phyloP scores from a whole-genome alignment of 2,888 invertebrate genomes.

The Agelastica alni region DNA sequence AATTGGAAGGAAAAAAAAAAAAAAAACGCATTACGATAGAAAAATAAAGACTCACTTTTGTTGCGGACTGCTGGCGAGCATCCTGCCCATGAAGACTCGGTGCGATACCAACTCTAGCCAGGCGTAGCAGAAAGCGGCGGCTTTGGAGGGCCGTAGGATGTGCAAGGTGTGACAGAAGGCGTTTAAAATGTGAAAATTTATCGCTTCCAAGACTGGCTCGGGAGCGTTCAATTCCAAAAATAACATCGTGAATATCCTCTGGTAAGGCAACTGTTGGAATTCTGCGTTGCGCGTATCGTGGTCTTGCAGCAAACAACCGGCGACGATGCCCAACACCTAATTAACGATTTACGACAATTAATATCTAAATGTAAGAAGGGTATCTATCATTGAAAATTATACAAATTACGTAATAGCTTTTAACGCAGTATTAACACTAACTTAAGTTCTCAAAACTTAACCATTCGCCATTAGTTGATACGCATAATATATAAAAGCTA shows the following conservation, averaged over 20 bases:
- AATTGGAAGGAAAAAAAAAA: not conserved
- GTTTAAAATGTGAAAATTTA: conserved; percentile 92
- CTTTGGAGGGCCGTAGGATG: conserved; percentile 87
- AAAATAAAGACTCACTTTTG: conserved; percentile 65
- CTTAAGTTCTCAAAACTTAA: no score
- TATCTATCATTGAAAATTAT: no score
- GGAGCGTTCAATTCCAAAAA: conserved; percentile 95
- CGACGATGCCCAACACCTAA: conserved; percentile 75
- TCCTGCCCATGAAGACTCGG: conserved; percentile 91
- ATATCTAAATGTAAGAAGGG: not conserved
- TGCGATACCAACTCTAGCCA: conserved; percentile 99
- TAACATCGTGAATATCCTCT: conserved; percentile 93
- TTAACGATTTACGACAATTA: conserved; percentile 1
- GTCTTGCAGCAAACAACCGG: conserved; percentile 93
- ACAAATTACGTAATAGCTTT: no score
- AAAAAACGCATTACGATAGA: not conserved
- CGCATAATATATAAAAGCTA: no score
- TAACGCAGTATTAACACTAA: no score
- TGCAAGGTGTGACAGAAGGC: conserved; percentile 96
- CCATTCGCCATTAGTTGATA: no score
- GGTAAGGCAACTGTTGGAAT: conserved; percentile 98
- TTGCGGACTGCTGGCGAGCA: conserved; percentile 87
- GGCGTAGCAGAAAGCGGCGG: conserved; percentile 96
- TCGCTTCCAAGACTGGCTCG: conserved; percentile 90
- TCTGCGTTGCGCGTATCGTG: conserved; percentile 88